These are phyloP conservation scores for chimpanzee (Pan troglodytes) DNA, from an alignment of 2,113 vertebrate genomes.

Conservation along the genomic window NHGRI_mPanTro3-v2.1_pri NC_072409.2:5464501-5465000, in stretches of 20 bases:
- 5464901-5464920: too few species aligned
- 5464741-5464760: neutral
- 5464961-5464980: accelerated
- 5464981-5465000: neutral
- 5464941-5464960: neutral
- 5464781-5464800: accelerated
- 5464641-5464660: too few species aligned
- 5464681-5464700: accelerated
- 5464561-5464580: too few species aligned
- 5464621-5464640: neutral
- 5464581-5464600: neutral
- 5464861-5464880: neutral
- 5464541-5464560: too few species aligned
- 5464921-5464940: neutral
- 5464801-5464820: neutral
- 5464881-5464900: accelerated
- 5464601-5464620: neutral
- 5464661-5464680: neutral
- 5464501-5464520: neutral
- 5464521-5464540: neutral
- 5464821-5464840: too few species aligned
- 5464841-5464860: accelerated
- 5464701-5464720: accelerated
- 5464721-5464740: accelerated
- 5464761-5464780: neutral